A percentile compares a stretch with the other conserved stretches of the same genome.
These are phyloP conservation scores for Rhingia campestris DNA, from an alignment of 2,888 invertebrate species.

Conservation along the genomic window DNA sequence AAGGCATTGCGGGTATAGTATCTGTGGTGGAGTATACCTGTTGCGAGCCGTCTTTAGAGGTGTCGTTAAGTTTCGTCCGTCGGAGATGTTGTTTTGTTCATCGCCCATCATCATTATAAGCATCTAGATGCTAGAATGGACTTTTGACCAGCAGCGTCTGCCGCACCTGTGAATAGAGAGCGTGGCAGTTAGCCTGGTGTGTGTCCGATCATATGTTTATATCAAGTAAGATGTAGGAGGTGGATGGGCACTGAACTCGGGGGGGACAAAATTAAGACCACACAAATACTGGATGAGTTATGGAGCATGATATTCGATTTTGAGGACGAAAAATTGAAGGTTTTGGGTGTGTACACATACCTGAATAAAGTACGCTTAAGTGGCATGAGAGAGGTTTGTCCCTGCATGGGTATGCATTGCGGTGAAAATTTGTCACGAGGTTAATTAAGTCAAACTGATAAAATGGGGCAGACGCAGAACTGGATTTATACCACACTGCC, in stretches of 20 bases:
- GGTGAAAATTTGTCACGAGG: too few species aligned
- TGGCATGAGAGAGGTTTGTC: too few species aligned
- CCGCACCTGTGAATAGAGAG: conserved; percentile 55
- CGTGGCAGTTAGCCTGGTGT: conserved; percentile 44
- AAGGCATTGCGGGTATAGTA: not conserved
- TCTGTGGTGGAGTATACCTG: conserved; percentile 40
- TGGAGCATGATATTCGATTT: not conserved
- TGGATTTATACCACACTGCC: too few species aligned
- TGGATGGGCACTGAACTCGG: not conserved
- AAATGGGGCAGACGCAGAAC: too few species aligned
- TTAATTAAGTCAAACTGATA: too few species aligned
- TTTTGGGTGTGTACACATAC: too few species aligned
- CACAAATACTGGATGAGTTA: conserved; percentile 38
- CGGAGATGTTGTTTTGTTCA: conserved; percentile 61
- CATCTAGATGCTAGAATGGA: conserved; percentile 56
- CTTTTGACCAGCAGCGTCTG: conserved; percentile 29
- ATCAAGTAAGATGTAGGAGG: conserved; percentile 14
- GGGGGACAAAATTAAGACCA: conserved; percentile 58
- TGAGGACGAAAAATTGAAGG: not conserved
- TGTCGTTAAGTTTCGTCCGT: conserved; percentile 66
- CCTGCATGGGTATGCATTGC: too few species aligned
- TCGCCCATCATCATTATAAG: conserved; percentile 64
- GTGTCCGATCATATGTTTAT: conserved; percentile 42
- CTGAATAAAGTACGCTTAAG: too few species aligned
- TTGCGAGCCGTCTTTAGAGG: conserved; percentile 52